These are phyloP conservation scores for Bombus sibiricus DNA, from an alignment of 1,140 invertebrate species.

Conservation along the genomic window DNA sequence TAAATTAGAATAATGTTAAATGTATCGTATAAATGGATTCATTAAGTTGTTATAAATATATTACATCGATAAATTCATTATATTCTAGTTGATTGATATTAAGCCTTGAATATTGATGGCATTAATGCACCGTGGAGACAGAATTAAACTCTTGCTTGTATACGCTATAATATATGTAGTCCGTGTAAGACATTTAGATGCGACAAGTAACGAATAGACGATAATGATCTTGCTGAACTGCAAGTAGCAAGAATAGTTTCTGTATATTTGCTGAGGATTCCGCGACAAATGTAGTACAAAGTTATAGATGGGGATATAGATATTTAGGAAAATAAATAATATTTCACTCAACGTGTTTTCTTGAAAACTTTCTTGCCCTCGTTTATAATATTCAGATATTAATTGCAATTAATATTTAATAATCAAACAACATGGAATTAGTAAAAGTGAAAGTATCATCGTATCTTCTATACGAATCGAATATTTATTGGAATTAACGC, in stretches of 20 bases:
- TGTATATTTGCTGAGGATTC: background rate
- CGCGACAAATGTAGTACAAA: background rate
- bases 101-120: background rate
- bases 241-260: constrained; percentile 8
- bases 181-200: background rate
- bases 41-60: background rate
- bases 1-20: background rate
- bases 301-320: background rate
- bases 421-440: background rate
- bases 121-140: background rate
- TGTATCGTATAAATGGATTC: background rate
- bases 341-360: background rate
- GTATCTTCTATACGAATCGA: background rate
- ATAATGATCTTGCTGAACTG: constrained; percentile 36
- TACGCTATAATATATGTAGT: background rate
- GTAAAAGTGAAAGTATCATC: background rate
- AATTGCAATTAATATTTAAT: background rate
- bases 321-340: background rate
- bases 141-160: background rate
- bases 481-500: background rate
- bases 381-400: background rate
- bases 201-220: background rate
- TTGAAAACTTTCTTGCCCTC: background rate
- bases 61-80: background rate
- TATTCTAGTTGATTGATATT: background rate